Conservation (phyloP, 2,113 vertebrate genomes). For the Piaya cayana region DNA sequence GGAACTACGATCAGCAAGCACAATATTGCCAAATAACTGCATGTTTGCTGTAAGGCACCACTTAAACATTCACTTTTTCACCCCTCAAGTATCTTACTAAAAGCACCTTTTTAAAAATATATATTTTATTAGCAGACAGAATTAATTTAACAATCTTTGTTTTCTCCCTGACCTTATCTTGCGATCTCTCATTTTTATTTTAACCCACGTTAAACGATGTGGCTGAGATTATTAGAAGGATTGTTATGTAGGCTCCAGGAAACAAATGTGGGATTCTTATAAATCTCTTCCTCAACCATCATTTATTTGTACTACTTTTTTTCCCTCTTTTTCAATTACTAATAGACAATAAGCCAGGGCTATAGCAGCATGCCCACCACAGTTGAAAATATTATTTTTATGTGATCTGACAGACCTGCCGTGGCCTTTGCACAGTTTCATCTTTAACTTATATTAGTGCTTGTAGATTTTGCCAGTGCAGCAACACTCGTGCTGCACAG, state of each 20-base stretch:
- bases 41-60: not conserved
- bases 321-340: not conserved
- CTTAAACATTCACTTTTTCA: not conserved
- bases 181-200: not conserved
- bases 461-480: not conserved
- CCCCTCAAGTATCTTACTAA: not conserved
- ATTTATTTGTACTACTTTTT: not conserved
- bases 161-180: not conserved
- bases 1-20: not conserved
- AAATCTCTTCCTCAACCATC: not conserved
- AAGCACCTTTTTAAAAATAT: not conserved
- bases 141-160: not conserved
- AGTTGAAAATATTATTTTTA: not conserved
- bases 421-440: not conserved
- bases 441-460: not conserved
- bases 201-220: not conserved
- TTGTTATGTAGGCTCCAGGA: not conserved
- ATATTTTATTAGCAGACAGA: not conserved
- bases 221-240: not conserved
- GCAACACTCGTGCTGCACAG: not conserved
- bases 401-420: not conserved
- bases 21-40: not conserved
- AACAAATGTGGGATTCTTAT: not conserved
- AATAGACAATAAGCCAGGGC: not conserved
- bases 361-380: accelerated